Conservation (phyloP, 2,888 invertebrate genomes). For the Drosophila buzzatii region DNA sequence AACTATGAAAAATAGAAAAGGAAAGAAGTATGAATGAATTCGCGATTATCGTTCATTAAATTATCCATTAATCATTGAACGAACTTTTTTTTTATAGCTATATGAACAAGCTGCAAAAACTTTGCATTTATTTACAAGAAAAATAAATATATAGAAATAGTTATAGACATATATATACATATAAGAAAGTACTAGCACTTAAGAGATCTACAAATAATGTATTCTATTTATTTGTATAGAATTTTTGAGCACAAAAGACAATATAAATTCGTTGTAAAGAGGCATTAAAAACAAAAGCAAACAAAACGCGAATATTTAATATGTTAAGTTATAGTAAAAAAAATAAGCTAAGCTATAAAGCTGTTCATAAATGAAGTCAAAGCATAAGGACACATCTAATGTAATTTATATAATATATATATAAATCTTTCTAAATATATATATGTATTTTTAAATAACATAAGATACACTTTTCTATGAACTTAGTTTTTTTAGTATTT, state of each 20-base stretch:
- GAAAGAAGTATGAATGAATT: constrained; percentile 8
- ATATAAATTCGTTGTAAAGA: constrained; percentile 65
- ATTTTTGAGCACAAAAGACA: constrained; percentile 22
- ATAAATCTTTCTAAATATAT: not conserved
- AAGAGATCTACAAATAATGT: constrained; percentile 25
- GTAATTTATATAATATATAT: constrained; percentile 29
- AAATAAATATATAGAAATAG: constrained; percentile 7
- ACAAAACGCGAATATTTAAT: constrained; percentile 25
- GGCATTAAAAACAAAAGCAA: constrained; percentile 51
- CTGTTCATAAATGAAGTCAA: constrained; percentile 81
- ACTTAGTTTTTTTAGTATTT: constrained; percentile 5
- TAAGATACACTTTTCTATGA: constrained; percentile 9
- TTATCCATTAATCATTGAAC: constrained; percentile 3
- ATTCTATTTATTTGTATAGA: constrained; percentile 55
- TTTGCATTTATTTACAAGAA: constrained; percentile 63
- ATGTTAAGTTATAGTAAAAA: constrained; percentile 12
- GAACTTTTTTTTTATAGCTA: constrained; percentile 27
- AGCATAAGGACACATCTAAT: constrained; percentile 31
- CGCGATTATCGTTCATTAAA: constrained; percentile 3
- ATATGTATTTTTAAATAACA: constrained; percentile 13
- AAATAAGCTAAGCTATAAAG: constrained; percentile 42
- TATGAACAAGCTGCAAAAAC: constrained; percentile 60
- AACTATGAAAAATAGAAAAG: constrained; percentile 8
- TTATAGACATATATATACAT: constrained; percentile 6
- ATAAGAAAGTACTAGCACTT: constrained; percentile 14